These are phyloP conservation scores for Balearica regulorum DNA, from an alignment of 2,797 vertebrate species.

Conservation along the genomic window DNA sequence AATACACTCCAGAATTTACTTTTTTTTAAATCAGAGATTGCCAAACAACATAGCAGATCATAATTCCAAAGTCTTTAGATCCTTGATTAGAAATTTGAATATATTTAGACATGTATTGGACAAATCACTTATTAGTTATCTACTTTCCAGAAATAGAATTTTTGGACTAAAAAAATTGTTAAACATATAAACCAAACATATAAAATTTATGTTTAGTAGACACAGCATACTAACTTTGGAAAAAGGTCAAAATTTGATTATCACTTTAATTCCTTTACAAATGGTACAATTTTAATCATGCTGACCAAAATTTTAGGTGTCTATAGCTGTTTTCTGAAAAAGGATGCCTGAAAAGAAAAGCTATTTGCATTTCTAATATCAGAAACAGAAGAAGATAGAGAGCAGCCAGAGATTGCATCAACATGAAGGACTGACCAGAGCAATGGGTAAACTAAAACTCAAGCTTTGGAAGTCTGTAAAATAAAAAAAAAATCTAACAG, in stretches of 20 bases:
- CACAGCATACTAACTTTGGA: fast-evolving
- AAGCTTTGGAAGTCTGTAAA: background rate
- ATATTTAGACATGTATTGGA: background rate
- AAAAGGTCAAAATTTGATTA: background rate
- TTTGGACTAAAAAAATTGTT: background rate
- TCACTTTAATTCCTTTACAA: background rate
- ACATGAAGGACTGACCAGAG: background rate
- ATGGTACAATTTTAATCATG: background rate
- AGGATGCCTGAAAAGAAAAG: background rate
- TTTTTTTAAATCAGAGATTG: background rate
- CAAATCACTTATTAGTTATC: background rate
- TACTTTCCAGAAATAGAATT: background rate
- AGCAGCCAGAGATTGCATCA: background rate
- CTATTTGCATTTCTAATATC: background rate
- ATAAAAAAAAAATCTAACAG: background rate
- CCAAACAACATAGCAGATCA: background rate
- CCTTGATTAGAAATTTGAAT: background rate
- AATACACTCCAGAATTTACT: background rate
- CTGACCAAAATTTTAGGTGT: background rate
- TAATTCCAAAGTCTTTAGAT: background rate
- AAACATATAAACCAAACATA: background rate
- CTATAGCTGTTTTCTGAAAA: background rate
- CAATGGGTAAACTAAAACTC: background rate
- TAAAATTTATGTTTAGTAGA: background rate
- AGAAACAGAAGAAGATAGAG: background rate